phyloP scores from a whole-genome alignment of 2,797 vertebrate species.

The Austrolebias charrua region DNA sequence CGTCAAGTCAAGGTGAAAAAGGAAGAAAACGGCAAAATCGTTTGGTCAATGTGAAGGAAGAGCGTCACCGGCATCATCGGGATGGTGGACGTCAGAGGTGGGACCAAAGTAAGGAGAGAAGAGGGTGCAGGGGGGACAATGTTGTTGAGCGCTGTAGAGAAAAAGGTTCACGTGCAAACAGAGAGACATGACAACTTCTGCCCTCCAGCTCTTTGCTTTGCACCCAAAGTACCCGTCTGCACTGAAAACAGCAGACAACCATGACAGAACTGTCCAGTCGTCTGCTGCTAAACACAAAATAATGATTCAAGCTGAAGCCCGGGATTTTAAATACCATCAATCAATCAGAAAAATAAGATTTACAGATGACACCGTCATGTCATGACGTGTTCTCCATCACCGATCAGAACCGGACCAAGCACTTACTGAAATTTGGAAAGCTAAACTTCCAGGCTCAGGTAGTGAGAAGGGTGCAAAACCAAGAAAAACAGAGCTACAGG shows the following conservation, averaged over 20 bases:
- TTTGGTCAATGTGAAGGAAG: conserved; percentile 23
- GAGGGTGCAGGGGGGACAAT: conserved; percentile 81
- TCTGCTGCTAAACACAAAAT: conserved; percentile 7
- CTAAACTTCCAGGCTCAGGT: conserved; percentile 42
- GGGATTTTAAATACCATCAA: conserved; percentile 3
- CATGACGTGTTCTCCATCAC: too few relatives aligned
- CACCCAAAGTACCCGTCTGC: conserved; percentile 48
- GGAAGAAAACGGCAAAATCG: conserved; percentile 5
- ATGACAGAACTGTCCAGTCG: conserved; percentile 13
- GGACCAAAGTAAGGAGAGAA: conserved; percentile 78
- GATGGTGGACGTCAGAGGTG: conserved; percentile 25
- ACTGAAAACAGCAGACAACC: conserved; percentile 15
- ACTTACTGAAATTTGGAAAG: conserved; percentile 21
- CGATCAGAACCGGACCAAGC: too few relatives aligned
- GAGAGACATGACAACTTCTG: conserved; percentile 82
- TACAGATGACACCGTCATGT: too few relatives aligned
- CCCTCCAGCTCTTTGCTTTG: conserved; percentile 77
- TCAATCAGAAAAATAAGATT: background rate
- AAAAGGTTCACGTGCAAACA: conserved; percentile 79
- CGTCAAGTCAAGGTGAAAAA: conserved; percentile 22
- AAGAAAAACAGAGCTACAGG: conserved; percentile 68
- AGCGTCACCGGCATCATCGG: conserved; percentile 22
- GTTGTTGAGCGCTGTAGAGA: conserved; percentile 81
- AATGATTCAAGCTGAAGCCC: conserved; percentile 13
- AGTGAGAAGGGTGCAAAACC: conserved; percentile 71